Evolutionary conservation across 2,113 vertebrate genomes (phyloP), one percentile per base, ranked within the genome.

Genomic region (Gymnorhina tibicen): DNA sequence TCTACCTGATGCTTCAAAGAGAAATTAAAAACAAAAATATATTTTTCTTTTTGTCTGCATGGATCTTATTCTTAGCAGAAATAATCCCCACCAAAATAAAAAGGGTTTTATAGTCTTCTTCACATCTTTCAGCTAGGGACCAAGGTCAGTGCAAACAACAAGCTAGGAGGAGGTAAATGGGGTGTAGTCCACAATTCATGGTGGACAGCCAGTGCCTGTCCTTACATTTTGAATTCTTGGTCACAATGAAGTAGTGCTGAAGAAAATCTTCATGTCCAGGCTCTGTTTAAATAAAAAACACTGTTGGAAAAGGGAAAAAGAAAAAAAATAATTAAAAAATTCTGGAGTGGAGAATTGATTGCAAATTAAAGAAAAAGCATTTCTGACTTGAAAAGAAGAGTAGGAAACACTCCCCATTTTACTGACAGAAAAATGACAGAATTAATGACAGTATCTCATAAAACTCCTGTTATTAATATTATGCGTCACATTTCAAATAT

Each of bases 271-370:
- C 8, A 16, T 9, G 8, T 66, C 37, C 10, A n/a, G 35, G 9
- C 15, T 77, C 26, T 22, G 2, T 64, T 67, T 62, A 74, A 92
- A 75, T 35, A 50, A 81, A 91, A 78, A 19, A 3, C 7, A 44
- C 3, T 26, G 11, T 2, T 52, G 3, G 2, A 4, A 8, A 68
- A 82, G n/a, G 4, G 13, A 42, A 16, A 42, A 42, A 30, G 4
- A 7, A 23, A 18, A 24, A 37, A 50, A 41, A 30, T 22, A 56
- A 23, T 37, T 12, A 1, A 35, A 44, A 78, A 27, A 68, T 32
- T 76, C 30, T 58, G 32, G 11, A 47, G 11, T 35, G 10, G 18
- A 80, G 13, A 85, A 88, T 41, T 30, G 13, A 44, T 35, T 62
- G 16, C 23, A 92, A 84, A 63, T 69, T 3, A 89, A 87, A 85